Evolutionary conservation across 2,797 vertebrate species (phyloP).

Genomic region (Podargus strigoides): DNA sequence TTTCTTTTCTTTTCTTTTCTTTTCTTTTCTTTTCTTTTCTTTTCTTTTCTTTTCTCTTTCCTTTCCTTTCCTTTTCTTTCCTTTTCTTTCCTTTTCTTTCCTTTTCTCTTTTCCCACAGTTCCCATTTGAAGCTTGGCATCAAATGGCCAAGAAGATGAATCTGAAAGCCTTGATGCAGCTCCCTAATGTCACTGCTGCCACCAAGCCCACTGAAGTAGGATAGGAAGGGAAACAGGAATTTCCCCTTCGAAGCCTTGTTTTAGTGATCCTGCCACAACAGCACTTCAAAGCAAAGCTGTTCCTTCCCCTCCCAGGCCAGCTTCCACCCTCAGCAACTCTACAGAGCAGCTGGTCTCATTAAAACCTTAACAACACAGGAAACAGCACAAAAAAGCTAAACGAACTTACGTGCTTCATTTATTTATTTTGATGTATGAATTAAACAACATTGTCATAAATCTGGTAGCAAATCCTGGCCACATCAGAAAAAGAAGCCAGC

Average conservation of each 20-base stretch:
- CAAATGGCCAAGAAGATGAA: neutral
- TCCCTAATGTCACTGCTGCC: neutral
- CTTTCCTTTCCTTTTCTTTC: fast-evolving
- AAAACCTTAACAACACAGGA: slow-evolving; percentile 34
- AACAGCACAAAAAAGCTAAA: neutral
- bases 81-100: neutral
- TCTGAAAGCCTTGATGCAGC: neutral
- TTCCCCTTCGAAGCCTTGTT: slow-evolving; percentile 20
- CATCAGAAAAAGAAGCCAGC: slow-evolving; percentile 30
- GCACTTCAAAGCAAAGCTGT: slow-evolving; percentile 53
- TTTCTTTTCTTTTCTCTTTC: too few relatives aligned
- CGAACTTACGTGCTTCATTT: slow-evolving; percentile 24
- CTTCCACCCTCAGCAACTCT: slow-evolving; percentile 31
- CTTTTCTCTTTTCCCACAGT: too few relatives aligned
- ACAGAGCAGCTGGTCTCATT: slow-evolving; percentile 50
- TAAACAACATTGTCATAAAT: slow-evolving; percentile 37
- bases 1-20: too few relatives aligned
- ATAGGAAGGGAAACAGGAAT: slow-evolving; percentile 50
- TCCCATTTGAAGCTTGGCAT: neutral
- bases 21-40: neutral
- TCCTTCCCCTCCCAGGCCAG: slow-evolving; percentile 49
- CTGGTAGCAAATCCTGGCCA: neutral
- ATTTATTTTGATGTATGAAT: slow-evolving; percentile 57
- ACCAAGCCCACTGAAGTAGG: neutral
- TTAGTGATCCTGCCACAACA: slow-evolving; percentile 7